These are phyloP conservation scores for Gonioctena quinquepunctata DNA, from an alignment of 1,140 invertebrate genomes.

Conservation along the genomic window DNA sequence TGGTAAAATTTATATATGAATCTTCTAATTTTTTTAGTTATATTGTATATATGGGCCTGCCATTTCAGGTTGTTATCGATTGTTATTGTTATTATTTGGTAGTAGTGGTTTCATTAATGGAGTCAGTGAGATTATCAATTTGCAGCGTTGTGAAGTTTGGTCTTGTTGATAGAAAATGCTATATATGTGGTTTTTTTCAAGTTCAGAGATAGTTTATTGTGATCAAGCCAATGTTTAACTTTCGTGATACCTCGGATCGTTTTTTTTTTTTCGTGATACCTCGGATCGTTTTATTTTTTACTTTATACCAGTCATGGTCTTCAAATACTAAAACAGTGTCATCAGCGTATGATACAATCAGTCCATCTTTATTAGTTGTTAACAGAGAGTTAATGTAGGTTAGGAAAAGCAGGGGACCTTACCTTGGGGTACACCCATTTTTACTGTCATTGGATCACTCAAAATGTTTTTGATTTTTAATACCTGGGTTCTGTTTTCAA, in stretches of 20 bases:
- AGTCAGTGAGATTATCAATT: background rate
- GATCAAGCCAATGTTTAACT: too few species aligned
- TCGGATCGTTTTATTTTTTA: background rate
- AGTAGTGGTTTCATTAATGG: background rate
- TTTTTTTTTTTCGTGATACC: background rate
- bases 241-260: background rate
- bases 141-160: background rate
- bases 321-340: background rate
- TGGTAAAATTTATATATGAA: too few species aligned
- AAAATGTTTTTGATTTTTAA: background rate
- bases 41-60: too few species aligned
- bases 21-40: too few species aligned
- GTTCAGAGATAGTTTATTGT: too few species aligned
- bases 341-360: background rate
- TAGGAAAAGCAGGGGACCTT: background rate
- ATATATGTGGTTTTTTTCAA: background rate
- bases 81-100: background rate
- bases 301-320: background rate
- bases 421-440: background rate
- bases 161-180: background rate
- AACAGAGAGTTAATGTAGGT: too few species aligned
- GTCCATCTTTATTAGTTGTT: background rate
- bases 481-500: background rate
- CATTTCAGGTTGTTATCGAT: too few species aligned
- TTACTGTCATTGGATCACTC: background rate